Base-by-base conservation (phyloP, 2,888 invertebrate genomes). In the Chironomus tentans region DNA sequence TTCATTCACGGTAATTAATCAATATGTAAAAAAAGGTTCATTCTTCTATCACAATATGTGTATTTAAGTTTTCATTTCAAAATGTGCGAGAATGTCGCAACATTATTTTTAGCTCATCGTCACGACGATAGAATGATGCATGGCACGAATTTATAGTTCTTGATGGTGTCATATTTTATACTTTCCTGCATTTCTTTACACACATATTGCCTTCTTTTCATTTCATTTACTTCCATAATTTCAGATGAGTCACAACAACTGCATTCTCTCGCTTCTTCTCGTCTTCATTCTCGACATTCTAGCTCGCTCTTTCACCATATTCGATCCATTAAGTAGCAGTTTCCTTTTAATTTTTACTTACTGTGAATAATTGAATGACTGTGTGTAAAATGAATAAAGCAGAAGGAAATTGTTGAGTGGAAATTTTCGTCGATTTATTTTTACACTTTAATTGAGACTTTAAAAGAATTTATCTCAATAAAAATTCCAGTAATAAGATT, bases 1-100 rank as follows among this genome's bases (percentile, higher is more conserved):
- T 70, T 70, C 22, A 70, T 50, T 47, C 48, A 50, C 22, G 70
- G 70, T 70, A 70, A 70, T 70, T 70, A 70, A 70, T 70, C 70
- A 70, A 70, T 70, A 70, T 47, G 21, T 65, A 21, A 56, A 56
- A n/a, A 56, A 18, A n/a, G 5, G 15, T 56, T 18, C 56, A 56
- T 56, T 56, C 15, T 50, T 50, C n/a, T 56, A 56, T 56, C 28
- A 18, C 68, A 22, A 65, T 24, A 24, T 65, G 21, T 18, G 50
- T 13, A 15, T n/a, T 50, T 50, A 10, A 38, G 38, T 38, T 50
- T 56, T 15, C 28, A 56, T 56, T 56, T 18, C n/a, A 56, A 18
- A 56, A 56, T 56, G 56, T 56, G 56, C 56, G 56, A 56, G 56
- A 56, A 56, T 56, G 56, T 56, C 56, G n/a, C 56, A 18, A 56